A percentile compares a stretch with the other conserved stretches of the same genome.
These are phyloP conservation scores for Ara ararauna DNA, from an alignment of 2,797 vertebrate genomes.

Conservation along the genomic window DNA sequence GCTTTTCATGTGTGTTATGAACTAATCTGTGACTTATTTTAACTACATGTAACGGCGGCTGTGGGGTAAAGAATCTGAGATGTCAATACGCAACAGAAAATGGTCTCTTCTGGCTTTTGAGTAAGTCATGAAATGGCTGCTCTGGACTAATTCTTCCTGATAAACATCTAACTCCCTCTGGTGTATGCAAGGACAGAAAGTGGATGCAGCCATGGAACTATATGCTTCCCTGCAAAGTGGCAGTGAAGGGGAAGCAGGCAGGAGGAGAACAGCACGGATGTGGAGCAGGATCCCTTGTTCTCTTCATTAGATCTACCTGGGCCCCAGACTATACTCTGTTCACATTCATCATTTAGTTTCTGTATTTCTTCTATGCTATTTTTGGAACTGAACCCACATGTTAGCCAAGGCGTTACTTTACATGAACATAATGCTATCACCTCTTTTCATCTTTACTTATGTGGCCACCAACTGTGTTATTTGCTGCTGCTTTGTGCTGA, in stretches of 20 bases:
- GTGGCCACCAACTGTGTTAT: not conserved
- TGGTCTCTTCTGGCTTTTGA: not conserved
- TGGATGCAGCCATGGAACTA: not conserved
- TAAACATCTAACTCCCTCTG: not conserved
- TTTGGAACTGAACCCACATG: not conserved
- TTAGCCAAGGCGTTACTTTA: not conserved
- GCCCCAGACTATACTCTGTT: not conserved
- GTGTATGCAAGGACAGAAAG: not conserved
- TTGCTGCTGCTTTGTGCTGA: not conserved
- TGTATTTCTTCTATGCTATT: not conserved
- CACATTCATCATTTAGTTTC: not conserved
- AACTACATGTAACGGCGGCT: not conserved
- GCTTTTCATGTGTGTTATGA: slow-evolving; percentile 14
- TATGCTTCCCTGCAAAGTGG: not conserved
- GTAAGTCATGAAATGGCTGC: not conserved
- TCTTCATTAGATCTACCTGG: not conserved
- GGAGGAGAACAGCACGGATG: not conserved
- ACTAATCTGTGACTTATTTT: slow-evolving; percentile 18
- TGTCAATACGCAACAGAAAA: slow-evolving; percentile 17
- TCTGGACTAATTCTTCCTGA: not conserved
- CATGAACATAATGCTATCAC: not conserved
- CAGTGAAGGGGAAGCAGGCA: not conserved
- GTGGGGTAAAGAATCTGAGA: not conserved
- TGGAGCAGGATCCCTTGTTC: not conserved
- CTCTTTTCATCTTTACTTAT: not conserved